Base-by-base conservation (phyloP, 2,888 invertebrate species). In the Melangyna quadrimaculata region DNA sequence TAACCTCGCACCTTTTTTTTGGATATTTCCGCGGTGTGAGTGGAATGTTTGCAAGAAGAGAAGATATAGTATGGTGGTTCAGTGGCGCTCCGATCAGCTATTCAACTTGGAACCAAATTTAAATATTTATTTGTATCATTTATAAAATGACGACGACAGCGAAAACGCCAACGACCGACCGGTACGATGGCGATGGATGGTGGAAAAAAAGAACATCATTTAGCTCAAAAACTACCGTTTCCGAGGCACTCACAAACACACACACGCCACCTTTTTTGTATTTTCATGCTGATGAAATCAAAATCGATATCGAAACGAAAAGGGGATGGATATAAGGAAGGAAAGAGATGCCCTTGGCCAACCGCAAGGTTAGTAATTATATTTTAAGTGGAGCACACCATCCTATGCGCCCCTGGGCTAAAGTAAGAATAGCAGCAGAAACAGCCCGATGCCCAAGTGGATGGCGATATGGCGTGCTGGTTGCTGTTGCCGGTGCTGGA, bases 281-380 rank as follows among this genome's bases (percentile, higher is more conserved):
- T 17, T 55, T 24, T 43, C 45, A 59, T 43, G 24, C 24, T 67
- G 14, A 22, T 51, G 32, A 51, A 63, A 73, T 78, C 71, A 71
- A 75, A 79, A 84, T 84, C 79, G 71, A 84, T 79, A 83, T 19
- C 19, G 51, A 12, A 40, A 48, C 19, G 27, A n/a, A n/a, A n/a
- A 4, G 29, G 10, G 53, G 48, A 22, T n/a, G 55, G 10, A 19
- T 53, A 19, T n/a, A 45, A 10, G 43, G 27, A 63, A 53, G 37
- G 35, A 32, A 59, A 69, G 65, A 65, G 51, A 59, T 78, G 79
- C 79, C 79, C 83, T 84, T 84, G 83, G 83, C 83, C 83, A 67
- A 75, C 79, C 83, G 63, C 83, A 84, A 84, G 83, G 83, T 84
- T 79, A 79, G 79, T 79, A 79, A 79, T 84, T 84, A 75, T 70